Conservation (phyloP, 1,140 invertebrate species). For the Caligus rogercresseyi region DNA sequence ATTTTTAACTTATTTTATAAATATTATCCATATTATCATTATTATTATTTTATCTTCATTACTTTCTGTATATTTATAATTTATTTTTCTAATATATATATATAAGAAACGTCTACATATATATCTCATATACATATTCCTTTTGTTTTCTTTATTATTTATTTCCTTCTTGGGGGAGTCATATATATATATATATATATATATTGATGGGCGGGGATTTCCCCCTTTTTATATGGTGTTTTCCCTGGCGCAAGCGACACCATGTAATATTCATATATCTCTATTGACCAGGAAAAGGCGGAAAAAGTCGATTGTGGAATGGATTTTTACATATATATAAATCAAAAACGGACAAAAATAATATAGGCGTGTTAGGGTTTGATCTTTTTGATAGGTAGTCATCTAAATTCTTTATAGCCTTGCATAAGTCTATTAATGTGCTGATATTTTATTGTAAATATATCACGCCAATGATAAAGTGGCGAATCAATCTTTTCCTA, state of each 20-base stretch:
- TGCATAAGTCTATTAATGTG: no score
- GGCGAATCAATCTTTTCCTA: no score
- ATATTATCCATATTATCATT: background rate
- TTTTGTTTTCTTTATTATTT: background rate
- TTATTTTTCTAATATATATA: background rate
- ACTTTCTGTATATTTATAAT: background rate
- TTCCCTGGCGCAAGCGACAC: background rate
- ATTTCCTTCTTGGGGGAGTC: background rate
- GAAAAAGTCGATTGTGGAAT: no score
- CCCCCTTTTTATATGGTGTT: background rate
- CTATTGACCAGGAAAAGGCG: no score
- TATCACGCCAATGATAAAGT: no score
- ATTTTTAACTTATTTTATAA: background rate
- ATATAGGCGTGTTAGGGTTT: no score
- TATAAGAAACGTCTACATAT: background rate
- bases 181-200: background rate
- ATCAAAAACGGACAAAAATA: no score
- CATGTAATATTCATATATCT: no score
- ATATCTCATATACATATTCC: background rate
- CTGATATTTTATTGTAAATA: no score
- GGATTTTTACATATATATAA: no score
- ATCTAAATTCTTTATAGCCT: no score
- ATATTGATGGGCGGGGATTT: background rate
- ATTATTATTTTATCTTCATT: background rate
- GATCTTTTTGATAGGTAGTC: no score